A percentile compares a stretch with the other conserved stretches of the same genome.
These are phyloP conservation scores for Zaprionus lineosus DNA, from an alignment of 2,888 invertebrate species.

Conservation along the genomic window DNA sequence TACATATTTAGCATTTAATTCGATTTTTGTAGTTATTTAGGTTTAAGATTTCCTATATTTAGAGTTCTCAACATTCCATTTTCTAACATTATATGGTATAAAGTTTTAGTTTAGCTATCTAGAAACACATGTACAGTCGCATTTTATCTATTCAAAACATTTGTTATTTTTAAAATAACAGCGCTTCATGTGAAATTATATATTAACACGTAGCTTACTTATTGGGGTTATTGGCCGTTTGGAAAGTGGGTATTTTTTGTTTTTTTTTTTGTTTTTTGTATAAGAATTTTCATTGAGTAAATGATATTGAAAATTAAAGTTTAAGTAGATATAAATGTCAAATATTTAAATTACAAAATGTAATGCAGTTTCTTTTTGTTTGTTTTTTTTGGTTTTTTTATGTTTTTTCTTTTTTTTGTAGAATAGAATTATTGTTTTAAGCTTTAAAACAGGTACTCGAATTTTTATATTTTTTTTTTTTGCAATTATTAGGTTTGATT, in stretches of 20 bases:
- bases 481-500: conserved; percentile 36
- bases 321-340: conserved; percentile 25
- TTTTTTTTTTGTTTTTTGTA: conserved; percentile 3
- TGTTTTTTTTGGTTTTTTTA: conserved; percentile 46
- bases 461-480: conserved; percentile 2
- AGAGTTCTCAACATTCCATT: conserved; percentile 42
- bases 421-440: conserved; percentile 52
- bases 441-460: conserved; percentile 29
- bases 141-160: conserved; percentile 51
- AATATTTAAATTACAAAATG: conserved; percentile 37
- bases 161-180: conserved; percentile 71
- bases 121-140: conserved; percentile 76
- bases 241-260: conserved; percentile 51
- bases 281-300: no score
- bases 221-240: conserved; percentile 59
- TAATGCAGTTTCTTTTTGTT: conserved; percentile 44
- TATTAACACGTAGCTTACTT: conserved; percentile 39
- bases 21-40: conserved; percentile 36
- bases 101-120: conserved; percentile 75
- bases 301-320: no score
- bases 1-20: conserved; percentile 70
- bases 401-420: conserved; percentile 7
- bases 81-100: conserved; percentile 71
- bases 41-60: conserved; percentile 35
- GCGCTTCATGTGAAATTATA: conserved; percentile 19